Conservation (phyloP, 2,113 vertebrate species). For the Phylloscopus whistleri region DNA sequence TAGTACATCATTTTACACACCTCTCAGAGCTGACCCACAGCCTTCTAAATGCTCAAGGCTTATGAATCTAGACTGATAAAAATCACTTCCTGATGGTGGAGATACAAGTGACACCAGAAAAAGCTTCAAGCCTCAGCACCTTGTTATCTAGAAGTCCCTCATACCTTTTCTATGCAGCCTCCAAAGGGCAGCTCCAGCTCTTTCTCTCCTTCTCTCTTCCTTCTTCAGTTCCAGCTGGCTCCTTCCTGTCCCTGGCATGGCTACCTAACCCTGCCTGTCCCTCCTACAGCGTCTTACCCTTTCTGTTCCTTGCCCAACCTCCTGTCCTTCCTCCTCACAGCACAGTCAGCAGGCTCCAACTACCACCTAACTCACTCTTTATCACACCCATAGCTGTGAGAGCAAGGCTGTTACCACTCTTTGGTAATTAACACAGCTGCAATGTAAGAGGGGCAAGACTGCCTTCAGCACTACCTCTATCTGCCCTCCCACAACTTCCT, state of each 20-base stretch:
- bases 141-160: background rate
- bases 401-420: background rate
- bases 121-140: background rate
- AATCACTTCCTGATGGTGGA: background rate
- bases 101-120: background rate
- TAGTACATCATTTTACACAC: background rate
- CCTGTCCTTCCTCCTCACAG: background rate
- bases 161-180: background rate
- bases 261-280: background rate
- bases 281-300: background rate
- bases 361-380: background rate
- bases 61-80: background rate
- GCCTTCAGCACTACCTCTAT: background rate
- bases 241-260: background rate
- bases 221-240: background rate
- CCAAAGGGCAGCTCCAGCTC: background rate
- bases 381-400: background rate
- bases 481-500: background rate
- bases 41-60: background rate
- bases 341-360: background rate
- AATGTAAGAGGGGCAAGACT: background rate
- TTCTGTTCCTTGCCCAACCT: background rate
- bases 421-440: background rate
- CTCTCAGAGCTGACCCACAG: background rate
- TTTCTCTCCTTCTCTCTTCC: background rate